Conservation (phyloP, 2,797 vertebrate species). For the Typhlichthys eigenmanni region DNA sequence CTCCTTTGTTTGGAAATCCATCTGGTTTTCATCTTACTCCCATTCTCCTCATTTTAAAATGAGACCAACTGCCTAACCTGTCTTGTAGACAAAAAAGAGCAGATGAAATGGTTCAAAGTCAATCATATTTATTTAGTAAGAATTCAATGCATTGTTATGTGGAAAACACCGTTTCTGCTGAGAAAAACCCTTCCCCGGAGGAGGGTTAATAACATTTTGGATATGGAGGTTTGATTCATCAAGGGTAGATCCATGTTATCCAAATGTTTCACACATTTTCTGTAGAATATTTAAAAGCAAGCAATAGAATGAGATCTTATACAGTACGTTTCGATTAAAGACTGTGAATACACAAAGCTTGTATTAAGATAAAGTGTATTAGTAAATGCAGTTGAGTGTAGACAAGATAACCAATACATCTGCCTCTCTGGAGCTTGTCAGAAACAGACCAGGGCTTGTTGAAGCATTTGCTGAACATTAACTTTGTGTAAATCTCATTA, state of each 20-base stretch:
- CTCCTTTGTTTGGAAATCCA: slow-evolving; percentile 66
- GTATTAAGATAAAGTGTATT: too few species aligned
- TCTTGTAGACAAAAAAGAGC: slow-evolving; percentile 21
- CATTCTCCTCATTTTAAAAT: slow-evolving; percentile 37
- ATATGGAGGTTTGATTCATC: not conserved
- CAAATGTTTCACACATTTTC: slow-evolving; percentile 22
- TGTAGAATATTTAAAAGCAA: too few species aligned
- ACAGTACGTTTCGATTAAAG: too few species aligned
- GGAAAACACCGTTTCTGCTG: not conserved
- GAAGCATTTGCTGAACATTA: too few species aligned
- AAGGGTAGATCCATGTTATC: not conserved
- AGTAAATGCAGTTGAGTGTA: too few species aligned
- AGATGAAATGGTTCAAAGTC: slow-evolving; percentile 19
- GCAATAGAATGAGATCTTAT: too few species aligned
- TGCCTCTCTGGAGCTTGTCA: too few species aligned
- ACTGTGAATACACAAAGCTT: too few species aligned
- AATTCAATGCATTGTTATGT: not conserved
- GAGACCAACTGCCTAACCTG: slow-evolving; percentile 28
- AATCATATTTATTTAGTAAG: not conserved
- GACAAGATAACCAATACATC: too few species aligned
- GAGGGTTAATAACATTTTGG: not conserved
- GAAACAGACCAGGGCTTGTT: too few species aligned
- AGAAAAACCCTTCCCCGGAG: not conserved
- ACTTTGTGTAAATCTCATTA: too few species aligned
- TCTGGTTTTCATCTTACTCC: slow-evolving; percentile 49